A percentile compares a stretch with the other conserved stretches of the same genome.
Evolutionary conservation across 2,888 invertebrate genomes (phyloP).

Genomic region (Archaeoteleia sp.): DNA sequence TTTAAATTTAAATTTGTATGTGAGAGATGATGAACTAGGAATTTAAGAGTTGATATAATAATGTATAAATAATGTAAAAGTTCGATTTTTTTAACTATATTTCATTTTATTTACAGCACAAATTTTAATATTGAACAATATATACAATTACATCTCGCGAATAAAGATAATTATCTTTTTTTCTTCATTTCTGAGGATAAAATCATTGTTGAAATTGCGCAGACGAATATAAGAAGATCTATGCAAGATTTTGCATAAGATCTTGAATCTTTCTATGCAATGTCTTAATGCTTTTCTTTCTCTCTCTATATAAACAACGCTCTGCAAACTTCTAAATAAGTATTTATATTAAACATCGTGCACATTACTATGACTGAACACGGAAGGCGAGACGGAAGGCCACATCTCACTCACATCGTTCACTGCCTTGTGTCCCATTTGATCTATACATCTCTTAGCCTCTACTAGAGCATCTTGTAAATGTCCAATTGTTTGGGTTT

Average conservation of each 20-base stretch:
- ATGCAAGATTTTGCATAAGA: too few species aligned
- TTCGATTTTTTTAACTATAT: too few species aligned
- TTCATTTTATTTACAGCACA: conserved; percentile 48
- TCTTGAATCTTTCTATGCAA: conserved; percentile 6
- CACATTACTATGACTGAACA: conserved; percentile 69
- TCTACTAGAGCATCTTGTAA: conserved; percentile 70
- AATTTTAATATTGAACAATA: conserved; percentile 12
- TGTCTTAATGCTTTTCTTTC: too few species aligned
- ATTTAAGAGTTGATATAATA: too few species aligned
- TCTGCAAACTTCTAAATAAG: conserved; percentile 15
- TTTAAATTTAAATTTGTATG: too few species aligned
- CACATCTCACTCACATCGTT: conserved; percentile 71
- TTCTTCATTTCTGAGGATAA: too few species aligned
- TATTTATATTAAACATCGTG: conserved; percentile 69
- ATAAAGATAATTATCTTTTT: too few species aligned
- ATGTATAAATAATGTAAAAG: too few species aligned
- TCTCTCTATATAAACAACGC: conserved; percentile 8
- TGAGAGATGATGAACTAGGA: too few species aligned
- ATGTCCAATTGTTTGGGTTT: conserved; percentile 71
- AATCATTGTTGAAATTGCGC: too few species aligned
- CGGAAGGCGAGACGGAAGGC: conserved; percentile 67
- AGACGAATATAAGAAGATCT: too few species aligned
- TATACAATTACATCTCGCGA: conserved; percentile 20
- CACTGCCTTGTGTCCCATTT: conserved; percentile 66
- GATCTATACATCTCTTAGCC: conserved; percentile 68